phyloP scores from a whole-genome alignment of 1,140 invertebrate genomes.

The Atta cephalotes region DNA sequence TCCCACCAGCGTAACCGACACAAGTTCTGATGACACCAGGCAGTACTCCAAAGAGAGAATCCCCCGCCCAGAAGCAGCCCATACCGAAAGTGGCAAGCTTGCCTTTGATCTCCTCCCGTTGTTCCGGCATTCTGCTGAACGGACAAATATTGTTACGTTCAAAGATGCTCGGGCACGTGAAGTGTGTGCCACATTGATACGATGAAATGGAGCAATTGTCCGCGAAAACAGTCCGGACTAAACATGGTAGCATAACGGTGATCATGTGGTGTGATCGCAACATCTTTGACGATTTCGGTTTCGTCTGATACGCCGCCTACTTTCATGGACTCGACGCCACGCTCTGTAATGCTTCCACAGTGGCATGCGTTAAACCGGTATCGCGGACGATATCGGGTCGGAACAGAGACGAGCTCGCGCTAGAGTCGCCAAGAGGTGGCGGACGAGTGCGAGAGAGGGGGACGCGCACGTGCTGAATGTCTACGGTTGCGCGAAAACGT shows the following conservation, averaged over 20 bases:
- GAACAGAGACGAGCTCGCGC: not conserved
- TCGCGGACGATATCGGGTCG: slow-evolving; percentile 14
- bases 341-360: slow-evolving; percentile 23
- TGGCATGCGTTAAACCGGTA: slow-evolving; percentile 39
- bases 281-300: not conserved
- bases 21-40: slow-evolving; percentile 95
- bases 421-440: not conserved
- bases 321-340: not conserved
- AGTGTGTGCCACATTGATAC: not conserved
- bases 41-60: slow-evolving; percentile 95
- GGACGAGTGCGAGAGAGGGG: not conserved
- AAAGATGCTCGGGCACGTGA: slow-evolving; percentile 16
- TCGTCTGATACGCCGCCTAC: not conserved
- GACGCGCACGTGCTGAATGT: slow-evolving; percentile 1
- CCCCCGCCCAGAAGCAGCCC: slow-evolving; percentile 99
- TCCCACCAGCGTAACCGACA: slow-evolving; percentile 97
- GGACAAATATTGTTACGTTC: slow-evolving; percentile 44
- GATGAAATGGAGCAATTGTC: slow-evolving; percentile 42
- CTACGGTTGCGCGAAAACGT: not conserved
- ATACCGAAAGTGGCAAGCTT: slow-evolving; percentile 95
- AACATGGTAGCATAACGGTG: slow-evolving; percentile 10
- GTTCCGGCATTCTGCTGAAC: slow-evolving; percentile 81
- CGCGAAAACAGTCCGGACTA: slow-evolving; percentile 1
- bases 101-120: slow-evolving; percentile 82
- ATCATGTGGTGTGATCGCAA: slow-evolving; percentile 2